These are phyloP conservation scores for Lacanobia wlatinum DNA, from an alignment of 2,888 invertebrate species.

Conservation along the genomic window DNA sequence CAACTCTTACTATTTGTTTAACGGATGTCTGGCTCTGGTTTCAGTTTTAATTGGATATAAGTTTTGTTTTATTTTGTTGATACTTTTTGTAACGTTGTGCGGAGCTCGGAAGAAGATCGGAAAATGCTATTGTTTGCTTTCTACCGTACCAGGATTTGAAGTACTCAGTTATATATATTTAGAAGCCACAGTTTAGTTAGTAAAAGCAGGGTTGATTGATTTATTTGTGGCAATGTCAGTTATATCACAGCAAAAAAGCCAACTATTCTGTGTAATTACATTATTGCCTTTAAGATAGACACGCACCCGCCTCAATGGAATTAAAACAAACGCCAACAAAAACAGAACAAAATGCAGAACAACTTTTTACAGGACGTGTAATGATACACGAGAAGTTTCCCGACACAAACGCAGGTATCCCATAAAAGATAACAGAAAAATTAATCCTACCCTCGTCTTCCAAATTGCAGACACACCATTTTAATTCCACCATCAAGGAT, in stretches of 20 bases:
- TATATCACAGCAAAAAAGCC: too few species aligned
- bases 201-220: too few species aligned
- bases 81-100: not conserved
- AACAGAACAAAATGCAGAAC: not conserved
- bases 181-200: too few species aligned
- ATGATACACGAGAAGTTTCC: not conserved
- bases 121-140: too few species aligned
- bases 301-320: too few species aligned
- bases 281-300: too few species aligned
- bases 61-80: constrained; percentile 3
- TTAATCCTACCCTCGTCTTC: constrained; percentile 35
- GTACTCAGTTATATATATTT: too few species aligned
- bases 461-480: constrained; percentile 50
- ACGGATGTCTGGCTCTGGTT: constrained; percentile 12
- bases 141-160: too few species aligned
- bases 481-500: constrained; percentile 51
- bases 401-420: not conserved
- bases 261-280: too few species aligned
- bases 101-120: not conserved
- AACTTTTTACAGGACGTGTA: not conserved
- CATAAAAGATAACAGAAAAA: constrained; percentile 41
- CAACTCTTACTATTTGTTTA: constrained; percentile 1
- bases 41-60: constrained; percentile 27
- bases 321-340: too few species aligned
- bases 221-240: too few species aligned